Evolutionary conservation across 2,113 vertebrate species (phyloP).

Genomic region (Eudyptes chrysolophus): DNA sequence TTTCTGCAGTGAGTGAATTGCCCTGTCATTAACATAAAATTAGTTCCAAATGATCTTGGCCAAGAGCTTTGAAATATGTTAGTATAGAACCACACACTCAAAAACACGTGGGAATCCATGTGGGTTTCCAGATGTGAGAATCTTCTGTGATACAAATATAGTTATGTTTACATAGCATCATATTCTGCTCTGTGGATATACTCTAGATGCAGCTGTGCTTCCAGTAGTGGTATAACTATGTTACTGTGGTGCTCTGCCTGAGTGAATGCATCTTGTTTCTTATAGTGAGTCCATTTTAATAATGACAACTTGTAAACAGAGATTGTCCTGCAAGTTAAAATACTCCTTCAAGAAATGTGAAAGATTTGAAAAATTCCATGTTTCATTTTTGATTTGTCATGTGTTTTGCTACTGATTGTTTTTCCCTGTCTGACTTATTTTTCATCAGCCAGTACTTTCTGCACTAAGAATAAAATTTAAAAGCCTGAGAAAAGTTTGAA

Average conservation of each 20-base stretch:
- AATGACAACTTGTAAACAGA: not conserved
- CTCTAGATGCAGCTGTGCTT: not conserved
- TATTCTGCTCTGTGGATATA: not conserved
- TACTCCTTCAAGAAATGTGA: not conserved
- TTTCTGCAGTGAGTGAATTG: not conserved
- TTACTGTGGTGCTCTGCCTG: not conserved
- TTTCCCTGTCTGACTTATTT: not conserved
- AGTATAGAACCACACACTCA: not conserved
- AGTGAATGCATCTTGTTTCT: not conserved
- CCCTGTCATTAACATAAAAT: conserved; percentile 27
- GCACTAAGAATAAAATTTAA: not conserved
- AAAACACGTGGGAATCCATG: not conserved
- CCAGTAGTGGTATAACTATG: not conserved
- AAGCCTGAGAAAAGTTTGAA: not conserved
- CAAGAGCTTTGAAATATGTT: conserved; percentile 1
- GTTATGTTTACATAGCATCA: not conserved
- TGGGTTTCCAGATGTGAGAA: conserved; percentile 25
- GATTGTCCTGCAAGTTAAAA: not conserved
- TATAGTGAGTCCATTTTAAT: not conserved
- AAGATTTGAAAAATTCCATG: not conserved
- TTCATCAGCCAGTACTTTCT: not conserved
- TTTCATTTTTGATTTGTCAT: not conserved
- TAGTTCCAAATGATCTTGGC: not conserved
- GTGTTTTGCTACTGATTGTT: not conserved
- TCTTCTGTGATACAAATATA: conserved; percentile 18